Evolutionary conservation across 2,113 vertebrate genomes (phyloP).

Genomic region (Phainopepla nitens): DNA sequence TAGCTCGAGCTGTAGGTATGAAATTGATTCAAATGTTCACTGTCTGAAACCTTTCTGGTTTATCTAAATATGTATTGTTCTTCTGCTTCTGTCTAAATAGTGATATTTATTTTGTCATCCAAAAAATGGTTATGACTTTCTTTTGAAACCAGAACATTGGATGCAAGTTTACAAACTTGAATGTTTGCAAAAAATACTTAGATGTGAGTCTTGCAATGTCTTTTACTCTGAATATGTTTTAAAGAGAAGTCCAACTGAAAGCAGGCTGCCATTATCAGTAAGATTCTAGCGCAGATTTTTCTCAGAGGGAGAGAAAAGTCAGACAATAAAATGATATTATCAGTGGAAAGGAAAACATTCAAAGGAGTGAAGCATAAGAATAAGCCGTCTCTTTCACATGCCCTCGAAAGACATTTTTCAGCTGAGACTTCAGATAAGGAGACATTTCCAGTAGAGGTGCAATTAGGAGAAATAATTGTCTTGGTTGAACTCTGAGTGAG

Average conservation of each 20-base stretch:
- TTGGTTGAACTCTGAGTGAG: neutral
- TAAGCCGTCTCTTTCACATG: neutral
- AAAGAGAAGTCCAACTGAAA: neutral
- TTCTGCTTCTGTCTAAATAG: neutral
- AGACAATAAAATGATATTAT: slow-evolving; percentile 5
- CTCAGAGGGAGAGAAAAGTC: neutral
- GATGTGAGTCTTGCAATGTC: neutral
- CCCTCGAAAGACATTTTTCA: neutral
- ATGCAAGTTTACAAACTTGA: neutral
- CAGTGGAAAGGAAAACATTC: slow-evolving; percentile 24
- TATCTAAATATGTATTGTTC: neutral
- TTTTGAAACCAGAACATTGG: neutral
- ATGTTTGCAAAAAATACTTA: neutral
- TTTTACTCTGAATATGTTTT: neutral
- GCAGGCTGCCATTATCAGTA: neutral
- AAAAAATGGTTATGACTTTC: neutral
- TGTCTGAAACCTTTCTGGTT: neutral
- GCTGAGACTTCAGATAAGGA: neutral
- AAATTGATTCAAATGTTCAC: neutral
- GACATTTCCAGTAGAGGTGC: neutral
- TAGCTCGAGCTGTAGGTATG: neutral
- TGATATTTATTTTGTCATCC: neutral
- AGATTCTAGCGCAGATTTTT: neutral
- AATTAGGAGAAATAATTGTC: neutral
- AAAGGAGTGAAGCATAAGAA: neutral